Percentiles rank a stretch among this genome's conserved stretches.
Conservation (phyloP, 2,113 vertebrate genomes). For the Prionailurus bengalensis region DNA sequence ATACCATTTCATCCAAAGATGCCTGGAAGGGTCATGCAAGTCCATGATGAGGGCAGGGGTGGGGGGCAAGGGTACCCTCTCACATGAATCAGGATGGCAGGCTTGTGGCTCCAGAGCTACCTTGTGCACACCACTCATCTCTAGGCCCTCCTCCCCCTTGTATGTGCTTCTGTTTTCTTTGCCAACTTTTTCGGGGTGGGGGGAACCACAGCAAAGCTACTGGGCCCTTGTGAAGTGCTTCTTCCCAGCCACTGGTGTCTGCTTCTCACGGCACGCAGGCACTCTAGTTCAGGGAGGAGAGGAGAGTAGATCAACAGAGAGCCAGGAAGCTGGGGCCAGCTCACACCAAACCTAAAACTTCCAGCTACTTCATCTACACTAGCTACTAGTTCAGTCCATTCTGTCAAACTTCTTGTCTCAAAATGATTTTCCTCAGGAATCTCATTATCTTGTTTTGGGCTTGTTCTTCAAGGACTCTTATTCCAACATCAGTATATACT, state of each 20-base stretch:
- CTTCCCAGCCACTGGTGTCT: neutral
- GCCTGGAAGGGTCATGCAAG: no score
- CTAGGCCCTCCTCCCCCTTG: neutral
- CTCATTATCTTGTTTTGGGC: neutral
- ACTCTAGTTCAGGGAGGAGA: neutral
- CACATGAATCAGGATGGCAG: neutral
- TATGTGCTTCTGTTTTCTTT: neutral
- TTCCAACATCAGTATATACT: neutral
- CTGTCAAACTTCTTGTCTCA: neutral
- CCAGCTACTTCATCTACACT: neutral
- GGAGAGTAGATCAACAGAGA: neutral
- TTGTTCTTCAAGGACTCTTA: neutral
- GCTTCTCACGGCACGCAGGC: neutral
- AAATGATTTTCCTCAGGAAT: neutral
- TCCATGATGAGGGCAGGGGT: neutral
- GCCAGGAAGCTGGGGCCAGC: neutral
- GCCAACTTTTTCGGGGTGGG: neutral
- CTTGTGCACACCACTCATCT: neutral
- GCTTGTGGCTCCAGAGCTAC: neutral
- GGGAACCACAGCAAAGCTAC: neutral
- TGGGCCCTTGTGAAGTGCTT: neutral
- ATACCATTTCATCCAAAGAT: neutral
- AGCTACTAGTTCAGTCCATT: neutral
- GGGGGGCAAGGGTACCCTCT: neutral
- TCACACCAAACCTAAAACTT: neutral